Evolutionary conservation across 2,797 vertebrate genomes (phyloP).

Genomic region (Ctenochaetus hawaiiensis): DNA sequence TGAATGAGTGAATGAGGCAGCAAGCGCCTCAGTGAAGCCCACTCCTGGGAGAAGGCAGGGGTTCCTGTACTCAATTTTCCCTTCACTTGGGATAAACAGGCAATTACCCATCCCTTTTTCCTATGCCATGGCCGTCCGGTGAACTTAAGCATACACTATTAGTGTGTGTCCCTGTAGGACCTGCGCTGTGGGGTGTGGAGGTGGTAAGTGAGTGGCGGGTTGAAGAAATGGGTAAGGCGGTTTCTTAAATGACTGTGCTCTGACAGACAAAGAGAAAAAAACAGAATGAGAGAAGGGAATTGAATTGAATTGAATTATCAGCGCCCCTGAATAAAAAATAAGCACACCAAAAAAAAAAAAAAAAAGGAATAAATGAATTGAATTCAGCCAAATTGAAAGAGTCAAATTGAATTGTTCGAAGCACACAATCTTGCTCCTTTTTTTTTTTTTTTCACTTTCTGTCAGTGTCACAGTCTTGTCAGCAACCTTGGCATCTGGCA

Average conservation of each 20-base stretch:
- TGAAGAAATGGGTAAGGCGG: slow-evolving; percentile 73
- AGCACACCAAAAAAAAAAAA: slow-evolving; percentile 8
- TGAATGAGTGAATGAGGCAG: slow-evolving; percentile 85
- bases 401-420: slow-evolving; percentile 71
- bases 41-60: slow-evolving; percentile 81
- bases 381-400: slow-evolving; percentile 59
- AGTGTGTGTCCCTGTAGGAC: slow-evolving; percentile 94
- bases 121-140: slow-evolving; percentile 92
- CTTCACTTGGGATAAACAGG: slow-evolving; percentile 96
- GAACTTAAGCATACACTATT: slow-evolving; percentile 96
- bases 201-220: slow-evolving; percentile 82
- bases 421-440: slow-evolving; percentile 35
- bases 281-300: slow-evolving; percentile 28
- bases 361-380: slow-evolving; percentile 64
- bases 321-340: slow-evolving; percentile 58
- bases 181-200: slow-evolving; percentile 87
- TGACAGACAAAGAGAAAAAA: slow-evolving; percentile 71
- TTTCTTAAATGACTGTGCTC: slow-evolving; percentile 71
- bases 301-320: slow-evolving; percentile 61
- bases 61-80: slow-evolving; percentile 89
- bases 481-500: slow-evolving; percentile 91
- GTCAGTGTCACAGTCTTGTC: slow-evolving; percentile 94
- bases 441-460: slow-evolving; percentile 70
- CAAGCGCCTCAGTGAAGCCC: slow-evolving; percentile 78
- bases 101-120: slow-evolving; percentile 95